Conservation (phyloP, 2,113 vertebrate genomes). For the Pseudois nayaur region DNA sequence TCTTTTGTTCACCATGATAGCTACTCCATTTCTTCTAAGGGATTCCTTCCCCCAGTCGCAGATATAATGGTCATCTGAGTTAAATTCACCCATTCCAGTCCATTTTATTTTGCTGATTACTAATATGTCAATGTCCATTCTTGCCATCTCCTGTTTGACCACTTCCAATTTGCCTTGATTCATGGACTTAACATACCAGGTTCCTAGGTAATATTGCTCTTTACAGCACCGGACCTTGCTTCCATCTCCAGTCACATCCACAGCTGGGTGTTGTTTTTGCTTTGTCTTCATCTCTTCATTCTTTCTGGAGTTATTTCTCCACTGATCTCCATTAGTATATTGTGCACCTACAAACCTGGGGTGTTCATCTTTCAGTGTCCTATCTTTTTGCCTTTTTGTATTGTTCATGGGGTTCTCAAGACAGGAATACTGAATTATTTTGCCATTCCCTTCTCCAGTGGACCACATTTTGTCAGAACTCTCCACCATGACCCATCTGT, state of each 20-base stretch:
- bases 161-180: neutral
- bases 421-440: neutral
- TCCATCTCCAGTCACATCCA: neutral
- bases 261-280: neutral
- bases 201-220: neutral
- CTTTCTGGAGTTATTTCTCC: neutral
- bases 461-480: neutral
- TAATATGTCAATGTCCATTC: neutral
- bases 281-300: rapidly evolving
- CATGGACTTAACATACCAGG: neutral
- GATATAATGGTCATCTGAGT: neutral
- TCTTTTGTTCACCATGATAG: neutral
- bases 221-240: neutral
- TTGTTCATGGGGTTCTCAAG: neutral
- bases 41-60: neutral
- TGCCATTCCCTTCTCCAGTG: neutral
- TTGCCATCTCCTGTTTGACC: neutral
- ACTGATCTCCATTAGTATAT: neutral
- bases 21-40: neutral
- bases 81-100: neutral
- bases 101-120: neutral
- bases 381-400: neutral
- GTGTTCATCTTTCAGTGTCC: too few species aligned
- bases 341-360: neutral
- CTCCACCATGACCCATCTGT: neutral